phyloP scores from a whole-genome alignment of 2,888 invertebrate species.

The Mantis religiosa region DNA sequence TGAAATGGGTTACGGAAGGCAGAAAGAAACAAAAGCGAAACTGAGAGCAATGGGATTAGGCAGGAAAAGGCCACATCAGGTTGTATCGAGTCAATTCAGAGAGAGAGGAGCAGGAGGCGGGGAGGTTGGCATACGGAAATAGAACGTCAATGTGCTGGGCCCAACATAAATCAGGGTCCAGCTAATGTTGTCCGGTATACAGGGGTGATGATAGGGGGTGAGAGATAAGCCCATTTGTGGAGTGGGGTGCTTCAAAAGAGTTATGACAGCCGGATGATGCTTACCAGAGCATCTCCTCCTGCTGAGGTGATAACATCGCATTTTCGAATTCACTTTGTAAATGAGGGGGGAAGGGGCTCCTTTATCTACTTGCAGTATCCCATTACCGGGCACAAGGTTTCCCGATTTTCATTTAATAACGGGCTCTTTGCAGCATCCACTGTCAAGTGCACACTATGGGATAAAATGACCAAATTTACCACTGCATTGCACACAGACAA shows the following conservation, averaged over 20 bases:
- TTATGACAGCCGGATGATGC: background rate
- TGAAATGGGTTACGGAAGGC: background rate
- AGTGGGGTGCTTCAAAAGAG: background rate
- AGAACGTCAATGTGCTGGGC: background rate
- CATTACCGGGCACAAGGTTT: too few relatives aligned
- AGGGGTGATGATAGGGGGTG: background rate
- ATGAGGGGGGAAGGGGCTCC: background rate
- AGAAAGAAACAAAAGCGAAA: background rate
- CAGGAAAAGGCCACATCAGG: background rate
- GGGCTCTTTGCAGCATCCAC: too few relatives aligned
- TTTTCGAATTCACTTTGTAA: background rate
- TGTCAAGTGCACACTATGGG: too few relatives aligned
- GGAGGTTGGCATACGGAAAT: background rate
- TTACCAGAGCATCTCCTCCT: background rate
- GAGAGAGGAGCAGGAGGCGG: background rate
- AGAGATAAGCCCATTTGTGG: background rate
- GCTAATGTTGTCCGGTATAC: background rate
- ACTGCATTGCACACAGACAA: too few relatives aligned
- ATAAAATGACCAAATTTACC: too few relatives aligned
- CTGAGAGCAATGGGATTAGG: background rate
- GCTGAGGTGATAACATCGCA: background rate
- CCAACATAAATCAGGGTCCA: background rate
- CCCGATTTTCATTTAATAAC: too few relatives aligned
- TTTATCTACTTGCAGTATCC: background rate
- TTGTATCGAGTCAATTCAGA: background rate